Evolutionary conservation across 2,797 vertebrate genomes (phyloP).

Genomic region (Onychomys torridus): DNA sequence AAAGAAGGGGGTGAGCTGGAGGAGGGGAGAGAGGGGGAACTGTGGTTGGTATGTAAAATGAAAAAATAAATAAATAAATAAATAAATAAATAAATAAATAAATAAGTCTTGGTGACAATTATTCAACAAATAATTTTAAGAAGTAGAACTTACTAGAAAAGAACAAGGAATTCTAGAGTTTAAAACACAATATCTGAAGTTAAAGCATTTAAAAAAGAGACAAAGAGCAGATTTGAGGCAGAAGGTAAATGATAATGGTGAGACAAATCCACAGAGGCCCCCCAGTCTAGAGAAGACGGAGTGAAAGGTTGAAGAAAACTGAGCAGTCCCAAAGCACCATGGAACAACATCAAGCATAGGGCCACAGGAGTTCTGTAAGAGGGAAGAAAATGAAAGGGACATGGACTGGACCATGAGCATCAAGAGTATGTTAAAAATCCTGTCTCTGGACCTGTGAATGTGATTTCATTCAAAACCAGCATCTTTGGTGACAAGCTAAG

Average conservation of each 20-base stretch:
- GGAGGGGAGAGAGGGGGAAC: too few relatives aligned
- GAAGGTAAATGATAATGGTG: not conserved
- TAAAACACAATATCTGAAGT: not conserved
- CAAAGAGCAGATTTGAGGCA: not conserved
- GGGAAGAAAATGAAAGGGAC: not conserved
- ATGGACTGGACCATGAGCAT: not conserved
- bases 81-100: not conserved
- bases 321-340: not conserved
- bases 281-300: not conserved
- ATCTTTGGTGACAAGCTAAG: conserved; percentile 15
- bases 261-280: conserved; percentile 31
- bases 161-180: not conserved
- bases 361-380: not conserved
- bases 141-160: not conserved
- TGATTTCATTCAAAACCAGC: not conserved
- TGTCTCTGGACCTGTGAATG: not conserved
- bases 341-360: not conserved
- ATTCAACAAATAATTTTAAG: conserved; percentile 5
- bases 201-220: not conserved
- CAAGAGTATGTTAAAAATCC: not conserved
- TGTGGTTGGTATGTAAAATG: too few relatives aligned
- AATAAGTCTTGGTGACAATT: not conserved
- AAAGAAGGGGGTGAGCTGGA: too few relatives aligned
- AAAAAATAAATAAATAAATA: not conserved
- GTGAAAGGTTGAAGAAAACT: not conserved